Percentiles rank a stretch among this genome's conserved stretches.
phyloP scores from a whole-genome alignment of 2,113 vertebrate species.

The Eretmochelys imbricata region DNA sequence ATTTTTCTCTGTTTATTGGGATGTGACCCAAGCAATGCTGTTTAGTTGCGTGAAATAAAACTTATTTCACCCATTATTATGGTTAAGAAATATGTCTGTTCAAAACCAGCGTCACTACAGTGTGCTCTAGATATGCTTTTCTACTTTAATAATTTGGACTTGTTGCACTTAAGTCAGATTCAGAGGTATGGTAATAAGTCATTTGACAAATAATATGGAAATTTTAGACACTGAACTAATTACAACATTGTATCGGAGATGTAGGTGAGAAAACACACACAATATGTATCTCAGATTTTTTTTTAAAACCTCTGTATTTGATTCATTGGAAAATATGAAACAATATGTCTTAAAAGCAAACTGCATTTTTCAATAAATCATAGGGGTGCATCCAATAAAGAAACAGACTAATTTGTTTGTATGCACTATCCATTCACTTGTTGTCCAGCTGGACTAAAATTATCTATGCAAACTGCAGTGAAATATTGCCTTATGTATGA shows the following conservation, averaged over 20 bases:
- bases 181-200: background rate
- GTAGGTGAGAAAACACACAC: background rate
- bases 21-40: slow-evolving; percentile 70
- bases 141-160: slow-evolving; percentile 66
- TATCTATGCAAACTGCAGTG: slow-evolving; percentile 37
- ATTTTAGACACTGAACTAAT: slow-evolving; percentile 7
- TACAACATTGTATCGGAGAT: background rate
- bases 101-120: background rate
- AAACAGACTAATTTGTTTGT: slow-evolving; percentile 48
- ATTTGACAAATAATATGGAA: background rate
- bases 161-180: slow-evolving; percentile 73
- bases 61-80: slow-evolving; percentile 2
- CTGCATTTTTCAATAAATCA: slow-evolving; percentile 50
- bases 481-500: slow-evolving; percentile 43
- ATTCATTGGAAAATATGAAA: background rate
- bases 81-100: slow-evolving; percentile 27
- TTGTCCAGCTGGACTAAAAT: slow-evolving; percentile 61
- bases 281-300: slow-evolving; percentile 1
- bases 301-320: slow-evolving; percentile 21
- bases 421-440: slow-evolving; percentile 31
- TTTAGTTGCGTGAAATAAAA: slow-evolving; percentile 72
- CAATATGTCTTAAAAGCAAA: slow-evolving; percentile 22
- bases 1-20: slow-evolving; percentile 70
- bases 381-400: slow-evolving; percentile 46
- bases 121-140: slow-evolving; percentile 26